phyloP scores from a whole-genome alignment of 2,797 vertebrate species.

The Myripristis murdjan region DNA sequence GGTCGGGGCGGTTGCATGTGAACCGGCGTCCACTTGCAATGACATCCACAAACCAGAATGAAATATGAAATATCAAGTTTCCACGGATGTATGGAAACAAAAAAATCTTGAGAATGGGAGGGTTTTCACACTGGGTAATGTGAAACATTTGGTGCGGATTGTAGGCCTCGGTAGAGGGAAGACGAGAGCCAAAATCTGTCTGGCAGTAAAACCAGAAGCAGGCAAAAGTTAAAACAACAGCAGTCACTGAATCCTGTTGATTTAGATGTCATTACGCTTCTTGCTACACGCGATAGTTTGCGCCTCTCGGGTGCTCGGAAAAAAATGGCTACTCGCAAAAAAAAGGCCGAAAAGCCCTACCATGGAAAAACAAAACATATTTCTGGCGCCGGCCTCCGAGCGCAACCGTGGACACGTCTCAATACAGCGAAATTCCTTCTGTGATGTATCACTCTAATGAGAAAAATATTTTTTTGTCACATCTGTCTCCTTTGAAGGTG shows the following conservation, averaged over 20 bases:
- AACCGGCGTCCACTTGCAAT: conserved; percentile 96
- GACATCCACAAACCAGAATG: conserved; percentile 99
- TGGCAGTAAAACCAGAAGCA: conserved; percentile 92
- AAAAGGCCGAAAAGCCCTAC: conserved; percentile 60
- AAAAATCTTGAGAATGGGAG: conserved; percentile 97
- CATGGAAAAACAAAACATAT: conserved; percentile 56
- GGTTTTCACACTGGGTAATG: conserved; percentile 99
- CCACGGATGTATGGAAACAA: conserved; percentile 97
- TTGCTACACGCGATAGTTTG: conserved; percentile 54
- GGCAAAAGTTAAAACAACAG: conserved; percentile 88
- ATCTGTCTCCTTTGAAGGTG: no score
- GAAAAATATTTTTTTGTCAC: background rate
- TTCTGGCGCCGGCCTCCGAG: conserved; percentile 22
- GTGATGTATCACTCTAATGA: background rate
- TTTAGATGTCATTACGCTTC: conserved; percentile 88
- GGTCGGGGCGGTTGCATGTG: conserved; percentile 94
- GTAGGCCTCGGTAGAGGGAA: conserved; percentile 88
- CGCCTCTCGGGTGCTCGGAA: conserved; percentile 45
- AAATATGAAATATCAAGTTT: conserved; percentile 99
- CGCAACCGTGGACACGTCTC: conserved; percentile 32
- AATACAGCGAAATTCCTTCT: background rate
- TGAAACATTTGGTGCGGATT: conserved; percentile 99
- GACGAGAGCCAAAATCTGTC: conserved; percentile 88
- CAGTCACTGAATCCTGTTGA: conserved; percentile 83
- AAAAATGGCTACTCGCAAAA: conserved; percentile 57